Base-by-base conservation (phyloP, 2,797 vertebrate genomes). In the Ctenochaetus hawaiiensis region DNA sequence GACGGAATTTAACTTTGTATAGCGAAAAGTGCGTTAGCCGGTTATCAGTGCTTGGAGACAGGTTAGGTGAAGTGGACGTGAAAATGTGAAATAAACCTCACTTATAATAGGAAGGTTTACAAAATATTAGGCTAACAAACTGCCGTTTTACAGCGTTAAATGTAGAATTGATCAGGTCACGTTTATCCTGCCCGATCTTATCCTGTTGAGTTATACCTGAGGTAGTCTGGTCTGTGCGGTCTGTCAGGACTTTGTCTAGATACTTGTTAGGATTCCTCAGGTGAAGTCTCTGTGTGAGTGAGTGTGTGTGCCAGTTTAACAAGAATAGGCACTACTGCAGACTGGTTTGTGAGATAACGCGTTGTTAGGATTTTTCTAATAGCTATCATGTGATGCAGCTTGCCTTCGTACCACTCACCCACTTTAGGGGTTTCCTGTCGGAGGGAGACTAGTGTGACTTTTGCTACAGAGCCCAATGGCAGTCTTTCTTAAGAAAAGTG, bases 331-430 rank as follows among this genome's bases (percentile, higher is more conserved):
- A 56, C 30, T 14, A 63, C 14, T 48, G 53, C 56, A 53, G 30
- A 20, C 41, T 67, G 43, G 26, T 30, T 48, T 83, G 72, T 60
- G 47, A 47, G 47, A 76, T 81, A 58, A 76, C 67, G 51, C 53
- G 1, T 69, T 59, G 69, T 87, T 68, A n/a, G 54, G 73, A 67
- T 78, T 80, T 78, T 89, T 77, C 20, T 74, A 45, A 81, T 70
- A 47, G 22, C 56, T 23, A 22, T 80, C 84, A 82, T 88, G 87
- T 90, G 84, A 86, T 77, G 54, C 49, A 73, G 81, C 34, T 73
- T 89, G 84, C 78, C 67, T 81, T 30, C 13, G 20, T 52, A 43
- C 59, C 73, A 47, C 37, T 54, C 64, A 68, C 51, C 20, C 63
- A 66, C 52, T 75, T 66, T 2, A 44, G 64, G 58, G 76, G 60